Base-by-base conservation (phyloP, 1,140 invertebrate species). In the Drosophila willistoni region DNA sequence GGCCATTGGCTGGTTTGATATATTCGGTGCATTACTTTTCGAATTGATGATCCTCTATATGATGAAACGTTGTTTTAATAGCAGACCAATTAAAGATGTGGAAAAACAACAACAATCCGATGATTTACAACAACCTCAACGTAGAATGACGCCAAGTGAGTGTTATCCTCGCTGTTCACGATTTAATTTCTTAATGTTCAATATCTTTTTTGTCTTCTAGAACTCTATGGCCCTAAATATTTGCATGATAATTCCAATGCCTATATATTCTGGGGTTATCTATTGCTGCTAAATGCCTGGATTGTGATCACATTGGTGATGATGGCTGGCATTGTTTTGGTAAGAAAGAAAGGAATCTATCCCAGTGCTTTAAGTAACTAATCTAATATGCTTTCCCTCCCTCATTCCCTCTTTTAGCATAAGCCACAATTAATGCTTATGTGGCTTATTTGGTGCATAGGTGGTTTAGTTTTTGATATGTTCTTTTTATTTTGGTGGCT, bases 1-100 rank as follows among this genome's bases (percentile, higher is more conserved):
- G 68, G 84, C 77, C 39, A 89, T 89, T 47, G 84, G 80, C 17
- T 71, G 77, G 65, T 75, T 87, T 77, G 84, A 87, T 29, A 78
- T 87, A n/a, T 17, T 69, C 14, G 73, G 84, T 3, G 84, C 75
- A 4, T 9, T 89, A 14, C 51, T 77, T 19, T 89, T 87, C 41
- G 84, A 89, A 47, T 7, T 84, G 17, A 42, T 84, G n/a, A 78
- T 87, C 55, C 71, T 80, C 34, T 80, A 57, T 19, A 41, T 84
- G 61, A 17, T 87, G 51, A 22, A 59, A 6, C 41, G 55, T 19
- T 64, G 65, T 7, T 33, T 19, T n/a, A 17, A 4, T n/a, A 55
- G 25, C 10, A 41, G 14, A 1, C 7, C 1, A 10, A 17, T 17
- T 3, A n/a, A 33, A 29, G 41, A 42, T 70, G 44, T 19, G n/a